Base-by-base conservation (phyloP, 2,797 vertebrate species). In the Spea hammondii region DNA sequence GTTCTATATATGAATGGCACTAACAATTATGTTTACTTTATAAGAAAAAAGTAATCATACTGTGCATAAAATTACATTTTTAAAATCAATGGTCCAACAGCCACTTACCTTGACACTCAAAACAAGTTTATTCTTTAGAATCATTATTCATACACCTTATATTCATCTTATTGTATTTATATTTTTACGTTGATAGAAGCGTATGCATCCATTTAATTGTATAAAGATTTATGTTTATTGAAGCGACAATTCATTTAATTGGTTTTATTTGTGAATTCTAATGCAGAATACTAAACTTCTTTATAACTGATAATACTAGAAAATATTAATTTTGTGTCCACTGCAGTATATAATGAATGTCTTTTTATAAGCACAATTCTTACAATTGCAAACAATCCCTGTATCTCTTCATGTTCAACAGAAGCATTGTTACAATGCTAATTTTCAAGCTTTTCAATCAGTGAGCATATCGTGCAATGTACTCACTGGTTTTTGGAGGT, bases 401-500 rank as follows among this genome's bases (percentile, higher is more conserved):
- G 32, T 68, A 8, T 32, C 8, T 50, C 44, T 51, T 32, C 32
- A 17, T 62, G 62, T 47, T 45, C 64, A 72, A 66, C 65, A 1
- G 45, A 77, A 79, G 8, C 8, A 3, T 79, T 0, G 4, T 65
- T 51, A 80, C 4, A 10, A 9, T 44, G 50, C 83, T 76, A 74
- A 65, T 14, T 49, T 74, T 73, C 45, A 80, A 78, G 77, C 8
- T 57, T 62, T 49, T 79, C 60, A 48, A 0, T 77, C 57, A 49
- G 2, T 11, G 4, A 0, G 60, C 77, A 83, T 65, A 72, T 50
- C 14, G 74, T 4, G 68, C n/a, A 72, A 0, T 76, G 69, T 57
- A 59, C 49, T 80, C 60, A 82, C 69, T 4, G 12, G 67, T 70
- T 48, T 76, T 13, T 72, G 79, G 49, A 85, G 84, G 72, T 73